Evolutionary conservation across 2,888 invertebrate species (phyloP), one percentile per base, ranked within the genome.

Genomic region (Nemurella pictetii): DNA sequence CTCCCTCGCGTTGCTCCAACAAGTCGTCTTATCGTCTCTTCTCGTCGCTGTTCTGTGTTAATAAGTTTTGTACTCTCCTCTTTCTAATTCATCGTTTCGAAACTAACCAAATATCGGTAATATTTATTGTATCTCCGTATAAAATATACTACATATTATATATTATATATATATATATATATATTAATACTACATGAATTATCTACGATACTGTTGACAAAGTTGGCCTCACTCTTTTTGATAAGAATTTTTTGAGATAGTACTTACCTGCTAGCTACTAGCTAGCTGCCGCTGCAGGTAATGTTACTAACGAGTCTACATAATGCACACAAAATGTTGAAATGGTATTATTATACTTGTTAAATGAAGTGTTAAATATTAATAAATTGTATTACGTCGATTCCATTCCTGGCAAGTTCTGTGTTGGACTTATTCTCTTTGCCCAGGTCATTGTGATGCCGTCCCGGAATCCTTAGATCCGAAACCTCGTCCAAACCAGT

Each of bases 151-250:
- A 26, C 26, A 27, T 75, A 75, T 27, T 75, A 75, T 75, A 75
- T 75, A 75, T 27, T 75, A 75, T 7, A 75, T 15, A 75, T 5
- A 27, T 5, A 75, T 75, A 75, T 75, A 75, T 75, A 78, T 29
- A 78, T 78, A 27, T 28, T 27, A 75, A 55, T 7, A 55, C 26
- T 78, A 78, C 20, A 29, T 78, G n/a, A 78, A 75, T 27, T 36
- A 36, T 82, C 55, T 81, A 81, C 27, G 26, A 55, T 29, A 36
- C 55, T 82, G 29, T 72, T 82, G 82, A 55, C 55, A 72, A 82
- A 82, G 82, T 82, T 82, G 55, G 55, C 82, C 82, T 82, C 82
- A 82, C 72, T 25, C 27, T 82, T 80, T 77, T 82, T 82, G 82
- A 82, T 82, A 82, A 36, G 28, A 26, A 55, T 82, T 82, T 72